phyloP scores from a whole-genome alignment of 2,888 invertebrate genomes.

The Megaustenia siamemsis region DNA sequence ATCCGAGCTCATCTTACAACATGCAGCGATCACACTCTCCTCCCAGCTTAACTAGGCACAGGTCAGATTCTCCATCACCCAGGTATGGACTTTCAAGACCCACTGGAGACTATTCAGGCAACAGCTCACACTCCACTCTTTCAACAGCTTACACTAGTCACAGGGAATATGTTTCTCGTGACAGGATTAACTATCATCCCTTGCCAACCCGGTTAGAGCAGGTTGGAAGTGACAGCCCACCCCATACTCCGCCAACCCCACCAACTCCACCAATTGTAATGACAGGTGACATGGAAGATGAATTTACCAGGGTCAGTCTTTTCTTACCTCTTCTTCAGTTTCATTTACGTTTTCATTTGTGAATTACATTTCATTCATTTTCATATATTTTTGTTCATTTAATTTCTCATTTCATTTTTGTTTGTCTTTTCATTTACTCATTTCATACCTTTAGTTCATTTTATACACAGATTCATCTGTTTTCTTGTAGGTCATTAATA shows the following conservation, averaged over 20 bases:
- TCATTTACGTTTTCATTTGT: not conserved
- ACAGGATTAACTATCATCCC: not conserved
- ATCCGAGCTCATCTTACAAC: conserved; percentile 32
- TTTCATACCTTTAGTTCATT: not conserved
- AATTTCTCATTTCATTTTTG: not conserved
- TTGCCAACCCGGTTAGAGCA: conserved; percentile 21
- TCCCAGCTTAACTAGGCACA: not conserved
- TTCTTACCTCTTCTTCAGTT: not conserved
- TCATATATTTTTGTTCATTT: conserved; percentile 7
- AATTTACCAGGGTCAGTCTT: conserved; percentile 76
- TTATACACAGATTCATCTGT: not conserved
- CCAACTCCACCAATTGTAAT: conserved; percentile 61
- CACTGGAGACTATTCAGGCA: not conserved
- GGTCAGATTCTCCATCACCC: conserved; percentile 9
- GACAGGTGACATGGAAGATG: conserved; percentile 66
- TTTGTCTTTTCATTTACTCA: not conserved
- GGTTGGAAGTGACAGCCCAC: conserved; percentile 28
- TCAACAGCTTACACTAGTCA: conserved; percentile 20
- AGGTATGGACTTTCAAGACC: not conserved
- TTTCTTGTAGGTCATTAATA: not conserved
- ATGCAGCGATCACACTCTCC: conserved; percentile 24
- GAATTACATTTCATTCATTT: not conserved
- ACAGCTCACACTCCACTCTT: conserved; percentile 34
- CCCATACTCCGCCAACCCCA: conserved; percentile 60
- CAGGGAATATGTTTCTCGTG: not conserved